phyloP scores from a whole-genome alignment of 2,888 invertebrate species.

The Hesperia comma region DNA sequence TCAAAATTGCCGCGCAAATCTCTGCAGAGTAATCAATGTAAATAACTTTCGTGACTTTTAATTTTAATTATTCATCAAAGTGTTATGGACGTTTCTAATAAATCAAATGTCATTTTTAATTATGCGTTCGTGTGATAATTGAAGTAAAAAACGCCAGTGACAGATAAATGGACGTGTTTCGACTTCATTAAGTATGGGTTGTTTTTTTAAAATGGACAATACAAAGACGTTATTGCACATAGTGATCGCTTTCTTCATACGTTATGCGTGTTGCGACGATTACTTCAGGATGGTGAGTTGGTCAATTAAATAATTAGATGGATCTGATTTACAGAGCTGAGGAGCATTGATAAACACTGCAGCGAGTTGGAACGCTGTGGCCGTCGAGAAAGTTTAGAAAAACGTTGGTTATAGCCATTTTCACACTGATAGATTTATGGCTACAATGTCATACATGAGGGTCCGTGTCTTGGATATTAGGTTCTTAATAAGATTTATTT shows the following conservation, averaged over 20 bases:
- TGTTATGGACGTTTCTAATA: slow-evolving; percentile 17
- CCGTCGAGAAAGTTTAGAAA: slow-evolving; percentile 30
- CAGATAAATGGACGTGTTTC: slow-evolving; percentile 39
- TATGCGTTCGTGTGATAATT: slow-evolving; percentile 33
- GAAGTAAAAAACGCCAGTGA: slow-evolving; percentile 27
- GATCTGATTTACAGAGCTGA: slow-evolving; percentile 27
- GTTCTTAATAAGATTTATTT: background rate
- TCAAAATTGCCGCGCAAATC: slow-evolving; percentile 39
- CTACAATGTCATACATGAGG: background rate
- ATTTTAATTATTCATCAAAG: slow-evolving; percentile 3
- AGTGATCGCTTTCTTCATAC: slow-evolving; percentile 73
- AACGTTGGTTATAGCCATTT: slow-evolving; percentile 3
- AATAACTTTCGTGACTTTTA: slow-evolving; percentile 22
- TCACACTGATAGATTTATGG: slow-evolving; percentile 23
- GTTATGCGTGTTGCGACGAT: slow-evolving; percentile 67
- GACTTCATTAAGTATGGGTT: slow-evolving; percentile 50
- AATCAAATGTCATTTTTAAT: slow-evolving; percentile 32
- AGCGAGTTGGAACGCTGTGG: slow-evolving; percentile 24
- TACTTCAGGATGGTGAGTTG: slow-evolving; percentile 77
- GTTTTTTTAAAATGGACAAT: slow-evolving; percentile 57
- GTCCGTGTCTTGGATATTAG: background rate
- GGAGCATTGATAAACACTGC: slow-evolving; percentile 34
- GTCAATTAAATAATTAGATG: slow-evolving; percentile 34
- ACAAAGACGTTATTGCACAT: slow-evolving; percentile 51
- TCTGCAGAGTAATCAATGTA: background rate